These are phyloP conservation scores for Pygoscelis adeliae DNA, from an alignment of 2,113 vertebrate genomes.

Conservation along the genomic window DNA sequence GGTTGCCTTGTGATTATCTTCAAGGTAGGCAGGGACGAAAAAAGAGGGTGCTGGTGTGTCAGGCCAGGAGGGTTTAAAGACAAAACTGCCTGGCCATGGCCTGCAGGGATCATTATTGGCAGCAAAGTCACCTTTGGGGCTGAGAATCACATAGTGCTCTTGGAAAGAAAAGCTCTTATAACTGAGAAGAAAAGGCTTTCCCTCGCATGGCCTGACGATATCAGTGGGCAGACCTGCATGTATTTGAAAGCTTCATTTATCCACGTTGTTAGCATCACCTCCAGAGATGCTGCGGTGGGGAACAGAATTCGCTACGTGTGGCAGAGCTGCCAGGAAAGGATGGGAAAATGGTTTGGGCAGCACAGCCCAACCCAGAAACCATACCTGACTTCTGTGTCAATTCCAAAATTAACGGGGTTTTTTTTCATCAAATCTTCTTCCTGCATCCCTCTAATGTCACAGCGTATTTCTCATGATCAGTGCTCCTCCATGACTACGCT, in stretches of 20 bases:
- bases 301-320: background rate
- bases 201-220: background rate
- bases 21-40: background rate
- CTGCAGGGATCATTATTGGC: background rate
- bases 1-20: background rate
- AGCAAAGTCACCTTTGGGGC: background rate
- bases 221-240: background rate
- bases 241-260: background rate
- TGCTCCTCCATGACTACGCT: background rate
- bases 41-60: background rate
- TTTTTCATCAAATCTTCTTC: background rate
- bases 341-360: background rate
- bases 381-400: background rate
- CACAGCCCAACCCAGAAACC: background rate
- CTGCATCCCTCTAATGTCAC: background rate
- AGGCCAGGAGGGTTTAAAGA: background rate
- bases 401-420: background rate
- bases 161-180: background rate
- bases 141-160: background rate
- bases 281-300: rapidly evolving
- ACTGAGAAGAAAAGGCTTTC: background rate
- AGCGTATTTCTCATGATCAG: background rate
- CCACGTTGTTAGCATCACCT: background rate
- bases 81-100: background rate
- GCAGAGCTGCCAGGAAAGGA: background rate